Evolutionary conservation across 2,113 vertebrate genomes (phyloP), one percentile per base, ranked within the genome.

Genomic region (Nibea coibor): DNA sequence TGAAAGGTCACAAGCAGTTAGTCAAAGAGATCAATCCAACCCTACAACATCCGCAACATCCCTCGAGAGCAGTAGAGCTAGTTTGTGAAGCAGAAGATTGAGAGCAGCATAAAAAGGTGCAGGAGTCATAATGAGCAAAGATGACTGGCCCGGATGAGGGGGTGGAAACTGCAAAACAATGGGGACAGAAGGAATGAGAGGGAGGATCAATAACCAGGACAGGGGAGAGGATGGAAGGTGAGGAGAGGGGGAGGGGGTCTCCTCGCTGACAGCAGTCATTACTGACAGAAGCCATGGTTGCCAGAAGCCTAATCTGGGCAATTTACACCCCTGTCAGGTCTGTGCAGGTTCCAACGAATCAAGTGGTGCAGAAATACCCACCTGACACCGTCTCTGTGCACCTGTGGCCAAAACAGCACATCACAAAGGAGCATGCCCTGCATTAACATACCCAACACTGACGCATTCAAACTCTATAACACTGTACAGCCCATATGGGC

Each of bases 271-370:
- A 77, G 73, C 70, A 79, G 63, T 82, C 81, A 81, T 88, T 82
- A 87, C 22, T 62, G 84, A 80, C 73, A 74, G 83, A 84, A 61
- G 87, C 83, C 58, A 71, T 19, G 16, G 67, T 85, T 90, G 65
- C 74, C 81, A 45, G 73, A 86, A 86, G 81, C 72, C 75, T 87
- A 78, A 89, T 92, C 74, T 82, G 63, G 22, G 73, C 85, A 80
- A 88, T 91, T 90, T 91, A 85, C 83, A 89, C 75, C 73, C 65
- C 56, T 82, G 87, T 87, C 90, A 90, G 76, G 80, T 81, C 80
- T 69, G 45, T 51, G 75, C 72, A 77, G 65, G 79, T 82, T 81
- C 59, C 64, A 83, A 74, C 43, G 26, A 89, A 83, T 81, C 72
- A 69, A 39, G 15, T 3, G 2, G 16, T 43, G 71, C 47, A 50